phyloP scores from a whole-genome alignment of 2,113 vertebrate genomes.

The Entomyzon cyanotis region DNA sequence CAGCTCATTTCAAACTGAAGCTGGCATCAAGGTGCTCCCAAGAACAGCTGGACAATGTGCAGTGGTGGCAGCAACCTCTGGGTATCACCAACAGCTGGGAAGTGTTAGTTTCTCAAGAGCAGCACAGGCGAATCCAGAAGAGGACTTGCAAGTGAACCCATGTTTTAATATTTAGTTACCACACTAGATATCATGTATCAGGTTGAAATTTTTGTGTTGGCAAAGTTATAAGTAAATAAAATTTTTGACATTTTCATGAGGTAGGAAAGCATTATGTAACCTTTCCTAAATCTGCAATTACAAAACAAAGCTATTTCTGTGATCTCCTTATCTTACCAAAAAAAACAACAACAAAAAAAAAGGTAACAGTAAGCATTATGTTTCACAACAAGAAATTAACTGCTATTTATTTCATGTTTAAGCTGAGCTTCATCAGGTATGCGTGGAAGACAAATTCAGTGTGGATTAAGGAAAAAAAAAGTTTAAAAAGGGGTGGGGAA shows the following conservation, averaged over 20 bases:
- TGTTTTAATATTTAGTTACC: background rate
- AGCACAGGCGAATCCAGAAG: background rate
- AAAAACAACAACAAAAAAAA: no score
- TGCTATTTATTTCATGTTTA: background rate
- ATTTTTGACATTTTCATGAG: background rate
- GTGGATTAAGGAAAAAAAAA: background rate
- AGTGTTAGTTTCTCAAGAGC: background rate
- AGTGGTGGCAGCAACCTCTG: background rate
- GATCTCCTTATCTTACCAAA: background rate
- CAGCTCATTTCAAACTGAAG: background rate
- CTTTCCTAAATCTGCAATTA: background rate
- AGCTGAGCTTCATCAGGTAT: background rate
- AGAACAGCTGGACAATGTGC: background rate
- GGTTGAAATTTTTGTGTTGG: background rate
- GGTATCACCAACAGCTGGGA: background rate
- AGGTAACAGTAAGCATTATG: background rate
- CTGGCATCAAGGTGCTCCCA: background rate
- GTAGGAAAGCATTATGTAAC: background rate
- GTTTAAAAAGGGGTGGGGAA: fast-evolving
- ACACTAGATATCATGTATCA: background rate
- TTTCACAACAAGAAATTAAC: background rate
- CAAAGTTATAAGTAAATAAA: background rate
- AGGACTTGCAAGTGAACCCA: background rate
- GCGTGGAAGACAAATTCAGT: background rate
- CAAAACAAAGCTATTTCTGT: background rate